Conservation (phyloP, 2,888 invertebrate species). For the Cantharis lateralis region DNA sequence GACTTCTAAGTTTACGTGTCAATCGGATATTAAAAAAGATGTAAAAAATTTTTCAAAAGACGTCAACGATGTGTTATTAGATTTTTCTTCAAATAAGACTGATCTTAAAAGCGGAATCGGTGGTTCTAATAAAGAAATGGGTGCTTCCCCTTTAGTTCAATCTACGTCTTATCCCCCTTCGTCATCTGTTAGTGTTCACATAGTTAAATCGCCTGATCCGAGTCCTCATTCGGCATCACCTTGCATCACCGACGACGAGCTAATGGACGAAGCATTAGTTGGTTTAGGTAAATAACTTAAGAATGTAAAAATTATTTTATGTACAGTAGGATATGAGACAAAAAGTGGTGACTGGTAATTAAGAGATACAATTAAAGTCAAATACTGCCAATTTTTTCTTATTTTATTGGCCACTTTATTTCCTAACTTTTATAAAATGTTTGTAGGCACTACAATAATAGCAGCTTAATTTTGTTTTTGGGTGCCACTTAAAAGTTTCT, state of each 20-base stretch:
- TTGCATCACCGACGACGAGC: conserved; percentile 85
- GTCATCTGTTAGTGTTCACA: conserved; percentile 74
- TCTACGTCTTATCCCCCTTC: conserved; percentile 59
- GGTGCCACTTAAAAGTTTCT: not conserved
- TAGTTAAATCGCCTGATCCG: conserved; percentile 77
- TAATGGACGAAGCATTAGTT: conserved; percentile 86
- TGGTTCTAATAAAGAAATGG: conserved; percentile 3
- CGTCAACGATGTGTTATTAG: conserved; percentile 67
- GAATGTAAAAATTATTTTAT: conserved; percentile 6
- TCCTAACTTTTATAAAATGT: not conserved
- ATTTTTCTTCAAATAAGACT: conserved; percentile 58
- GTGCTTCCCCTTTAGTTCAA: conserved; percentile 33
- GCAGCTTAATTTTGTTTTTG: not conserved
- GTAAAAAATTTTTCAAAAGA: conserved; percentile 40
- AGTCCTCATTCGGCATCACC: conserved; percentile 74
- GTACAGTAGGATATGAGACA: conserved; percentile 13
- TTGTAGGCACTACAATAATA: not conserved
- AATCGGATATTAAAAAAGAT: conserved; percentile 50
- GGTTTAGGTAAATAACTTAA: conserved; percentile 71
- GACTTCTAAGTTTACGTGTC: conserved; percentile 56
- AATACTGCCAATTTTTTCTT: not conserved
- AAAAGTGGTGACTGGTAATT: conserved; percentile 21
- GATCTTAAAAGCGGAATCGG: conserved; percentile 14
- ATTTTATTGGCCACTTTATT: not conserved
- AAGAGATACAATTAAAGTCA: not conserved